phyloP scores from a whole-genome alignment of 92 coral and sea anemone genomes.

The Parazoanthus darwini region DNA sequence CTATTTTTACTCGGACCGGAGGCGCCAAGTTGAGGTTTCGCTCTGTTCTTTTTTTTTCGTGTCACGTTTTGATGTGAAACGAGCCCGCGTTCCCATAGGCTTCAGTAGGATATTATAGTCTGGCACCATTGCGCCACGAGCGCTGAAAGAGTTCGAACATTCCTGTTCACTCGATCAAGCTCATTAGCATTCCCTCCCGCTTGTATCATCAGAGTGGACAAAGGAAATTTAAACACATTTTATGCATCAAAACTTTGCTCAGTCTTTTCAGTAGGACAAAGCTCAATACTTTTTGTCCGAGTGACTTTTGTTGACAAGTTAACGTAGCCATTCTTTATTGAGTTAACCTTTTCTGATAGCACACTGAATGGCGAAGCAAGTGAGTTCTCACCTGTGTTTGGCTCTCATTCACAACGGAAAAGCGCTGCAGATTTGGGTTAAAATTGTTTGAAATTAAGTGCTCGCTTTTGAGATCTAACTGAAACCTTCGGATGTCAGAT shows the following conservation, averaged over 20 bases:
- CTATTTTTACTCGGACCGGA: no score
- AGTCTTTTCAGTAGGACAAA: background rate
- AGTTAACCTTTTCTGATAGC: background rate
- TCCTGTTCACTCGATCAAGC: slow-evolving; percentile 9
- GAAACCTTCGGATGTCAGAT: no score
- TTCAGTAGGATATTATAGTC: background rate
- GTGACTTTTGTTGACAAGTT: background rate
- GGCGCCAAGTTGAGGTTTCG: no score
- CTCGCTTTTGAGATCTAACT: no score
- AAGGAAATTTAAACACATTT: background rate
- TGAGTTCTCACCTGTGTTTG: background rate
- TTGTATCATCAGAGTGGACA: background rate
- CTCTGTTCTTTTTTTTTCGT: no score
- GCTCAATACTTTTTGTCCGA: background rate
- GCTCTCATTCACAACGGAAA: background rate
- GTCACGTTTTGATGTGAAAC: no score
- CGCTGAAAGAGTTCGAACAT: slow-evolving; percentile 1
- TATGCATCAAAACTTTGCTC: slow-evolving; percentile 2
- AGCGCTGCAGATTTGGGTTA: background rate
- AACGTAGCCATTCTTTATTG: background rate
- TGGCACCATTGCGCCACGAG: background rate
- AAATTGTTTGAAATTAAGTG: background rate
- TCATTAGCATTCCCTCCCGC: slow-evolving; percentile 10
- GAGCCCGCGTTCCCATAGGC: background rate
- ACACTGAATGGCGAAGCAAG: background rate